A percentile compares a stretch with the other conserved stretches of the same genome.
phyloP scores from a whole-genome alignment of 35 echinoderm and acorn worm species.

The Eucidaris tribuloides region DNA sequence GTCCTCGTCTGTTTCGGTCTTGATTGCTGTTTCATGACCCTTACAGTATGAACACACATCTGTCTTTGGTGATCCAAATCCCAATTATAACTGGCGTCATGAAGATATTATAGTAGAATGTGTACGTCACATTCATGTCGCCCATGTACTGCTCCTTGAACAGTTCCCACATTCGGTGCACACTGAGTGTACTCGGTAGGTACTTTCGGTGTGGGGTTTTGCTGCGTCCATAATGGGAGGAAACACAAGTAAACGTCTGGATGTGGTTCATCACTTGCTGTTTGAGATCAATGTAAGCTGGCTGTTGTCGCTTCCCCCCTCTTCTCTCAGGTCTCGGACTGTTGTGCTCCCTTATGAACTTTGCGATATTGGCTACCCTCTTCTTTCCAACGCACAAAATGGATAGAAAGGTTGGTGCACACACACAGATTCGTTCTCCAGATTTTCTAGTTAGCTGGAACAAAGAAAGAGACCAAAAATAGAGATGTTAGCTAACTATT shows the following conservation, averaged over 20 bases:
- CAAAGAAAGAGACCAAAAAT: not conserved
- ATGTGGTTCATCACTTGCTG: not conserved
- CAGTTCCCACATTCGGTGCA: slow-evolving; percentile 20
- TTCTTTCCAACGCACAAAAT: slow-evolving; percentile 30
- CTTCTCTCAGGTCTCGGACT: slow-evolving; percentile 38
- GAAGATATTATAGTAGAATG: slow-evolving; percentile 33
- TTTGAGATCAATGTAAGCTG: not conserved
- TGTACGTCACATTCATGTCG: slow-evolving; percentile 8
- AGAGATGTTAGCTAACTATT: not conserved
- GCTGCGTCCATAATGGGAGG: slow-evolving; percentile 34
- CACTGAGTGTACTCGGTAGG: not conserved
- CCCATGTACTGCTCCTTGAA: slow-evolving; percentile 20
- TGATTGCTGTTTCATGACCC: not conserved
- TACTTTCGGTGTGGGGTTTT: slow-evolving; percentile 31
- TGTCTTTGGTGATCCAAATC: slow-evolving; percentile 43
- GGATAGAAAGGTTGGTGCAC: not conserved
- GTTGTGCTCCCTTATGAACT: slow-evolving; percentile 3
- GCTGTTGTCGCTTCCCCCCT: not conserved
- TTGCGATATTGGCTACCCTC: not conserved
- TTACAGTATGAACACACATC: slow-evolving; percentile 45
- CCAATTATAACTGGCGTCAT: slow-evolving; percentile 26
- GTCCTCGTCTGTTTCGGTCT: not conserved
- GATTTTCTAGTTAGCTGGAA: not conserved
- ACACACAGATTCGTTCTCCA: not conserved
- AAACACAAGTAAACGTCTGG: slow-evolving; percentile 11